phyloP scores from a whole-genome alignment of 2,888 invertebrate genomes.

The Sarcophaga subvicina region DNA sequence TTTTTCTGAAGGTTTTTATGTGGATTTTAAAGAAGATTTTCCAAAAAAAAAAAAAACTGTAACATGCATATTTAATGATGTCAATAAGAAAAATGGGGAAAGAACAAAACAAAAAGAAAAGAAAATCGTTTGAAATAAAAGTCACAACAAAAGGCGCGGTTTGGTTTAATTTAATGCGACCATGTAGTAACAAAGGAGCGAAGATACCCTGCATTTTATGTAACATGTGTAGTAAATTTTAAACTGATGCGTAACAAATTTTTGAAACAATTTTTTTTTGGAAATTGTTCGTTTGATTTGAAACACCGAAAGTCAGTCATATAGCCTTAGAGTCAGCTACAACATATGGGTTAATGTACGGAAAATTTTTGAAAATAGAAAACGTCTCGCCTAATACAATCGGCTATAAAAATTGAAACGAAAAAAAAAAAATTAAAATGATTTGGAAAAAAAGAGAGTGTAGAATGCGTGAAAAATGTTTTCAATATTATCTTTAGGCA shows the following conservation, averaged over 20 bases:
- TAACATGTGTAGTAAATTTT: constrained; percentile 67
- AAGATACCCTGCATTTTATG: constrained; percentile 47
- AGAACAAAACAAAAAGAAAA: not conserved
- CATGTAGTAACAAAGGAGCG: constrained; percentile 7
- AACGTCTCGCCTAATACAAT: too few species aligned
- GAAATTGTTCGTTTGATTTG: constrained; percentile 54
- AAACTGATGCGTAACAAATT: constrained; percentile 69
- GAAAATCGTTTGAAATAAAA: not conserved
- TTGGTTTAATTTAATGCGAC: constrained; percentile 37
- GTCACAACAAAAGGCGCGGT: constrained; percentile 53
- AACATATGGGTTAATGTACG: constrained; percentile 74
- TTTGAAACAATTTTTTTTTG: constrained; percentile 55
- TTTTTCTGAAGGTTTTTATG: constrained; percentile 40
- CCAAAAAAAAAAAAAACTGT: constrained; percentile 26
- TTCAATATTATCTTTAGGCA: constrained; percentile 68
- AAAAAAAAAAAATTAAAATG: constrained; percentile 46
- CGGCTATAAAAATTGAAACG: not conserved
- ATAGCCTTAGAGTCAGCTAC: constrained; percentile 62
- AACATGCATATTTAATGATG: constrained; percentile 59
- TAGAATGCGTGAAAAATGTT: constrained; percentile 69
- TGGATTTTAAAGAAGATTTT: constrained; percentile 25
- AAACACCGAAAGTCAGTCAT: constrained; percentile 42
- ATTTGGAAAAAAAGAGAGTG: constrained; percentile 9
- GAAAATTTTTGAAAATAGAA: not conserved
- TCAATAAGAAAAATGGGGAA: constrained; percentile 30